phyloP scores from a whole-genome alignment of 2,888 invertebrate genomes.

The Oscheius sp. region DNA sequence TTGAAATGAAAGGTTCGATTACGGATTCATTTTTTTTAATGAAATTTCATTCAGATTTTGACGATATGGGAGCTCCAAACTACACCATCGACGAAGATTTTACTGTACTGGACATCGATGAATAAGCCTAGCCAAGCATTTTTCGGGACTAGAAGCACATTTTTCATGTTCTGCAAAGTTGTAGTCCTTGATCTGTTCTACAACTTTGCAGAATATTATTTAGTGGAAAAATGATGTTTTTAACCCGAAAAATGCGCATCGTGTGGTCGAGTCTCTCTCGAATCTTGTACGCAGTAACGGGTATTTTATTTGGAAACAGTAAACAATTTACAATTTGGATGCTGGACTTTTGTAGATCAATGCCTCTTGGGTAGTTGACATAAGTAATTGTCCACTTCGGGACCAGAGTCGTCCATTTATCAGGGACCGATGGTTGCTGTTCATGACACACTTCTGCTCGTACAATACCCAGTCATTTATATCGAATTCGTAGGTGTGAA shows the following conservation, averaged over 20 bases:
- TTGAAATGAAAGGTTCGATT: slow-evolving; percentile 57
- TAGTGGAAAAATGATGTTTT: too few relatives aligned
- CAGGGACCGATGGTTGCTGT: slow-evolving; percentile 58
- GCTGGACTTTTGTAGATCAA: slow-evolving; percentile 50
- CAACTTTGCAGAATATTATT: too few relatives aligned
- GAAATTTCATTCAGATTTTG: slow-evolving; percentile 59
- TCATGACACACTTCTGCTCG: slow-evolving; percentile 63
- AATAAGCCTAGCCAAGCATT: not conserved
- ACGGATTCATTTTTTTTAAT: not conserved
- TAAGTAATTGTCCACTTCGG: slow-evolving; percentile 50
- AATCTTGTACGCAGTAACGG: not conserved
- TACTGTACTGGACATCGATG: slow-evolving; percentile 63
- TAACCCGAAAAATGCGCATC: too few relatives aligned
- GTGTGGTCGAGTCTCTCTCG: too few relatives aligned
- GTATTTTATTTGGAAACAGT: not conserved
- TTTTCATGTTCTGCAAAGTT: too few relatives aligned
- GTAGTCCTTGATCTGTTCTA: too few relatives aligned
- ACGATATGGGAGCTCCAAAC: slow-evolving; percentile 66
- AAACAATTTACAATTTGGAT: slow-evolving; percentile 23
- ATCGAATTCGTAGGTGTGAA: slow-evolving; percentile 55
- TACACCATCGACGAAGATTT: slow-evolving; percentile 72
- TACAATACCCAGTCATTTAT: slow-evolving; percentile 66
- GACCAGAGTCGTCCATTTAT: slow-evolving; percentile 60
- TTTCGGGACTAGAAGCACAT: too few relatives aligned
- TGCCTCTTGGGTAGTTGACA: slow-evolving; percentile 60